Evolutionary conservation across 2,888 invertebrate genomes (phyloP).

Genomic region (Trachelus tabidus): DNA sequence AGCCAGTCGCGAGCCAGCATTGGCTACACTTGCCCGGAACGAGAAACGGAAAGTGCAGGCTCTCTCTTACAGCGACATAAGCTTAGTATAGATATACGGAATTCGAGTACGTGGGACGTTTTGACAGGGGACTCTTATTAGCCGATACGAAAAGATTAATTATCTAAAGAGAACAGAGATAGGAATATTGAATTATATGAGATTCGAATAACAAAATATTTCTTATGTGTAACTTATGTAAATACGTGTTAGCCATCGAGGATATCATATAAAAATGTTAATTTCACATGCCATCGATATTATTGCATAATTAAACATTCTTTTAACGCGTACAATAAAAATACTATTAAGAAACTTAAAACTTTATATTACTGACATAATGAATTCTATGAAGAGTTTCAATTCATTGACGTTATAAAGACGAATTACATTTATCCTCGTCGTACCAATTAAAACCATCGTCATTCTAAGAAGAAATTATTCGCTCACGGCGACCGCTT

Average conservation of each 20-base stretch:
- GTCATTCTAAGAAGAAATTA: background rate
- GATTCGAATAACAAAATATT: background rate
- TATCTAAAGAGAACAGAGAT: background rate
- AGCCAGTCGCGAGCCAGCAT: background rate
- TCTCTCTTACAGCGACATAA: background rate
- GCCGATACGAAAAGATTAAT: background rate
- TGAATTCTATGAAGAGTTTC: background rate
- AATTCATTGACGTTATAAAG: background rate
- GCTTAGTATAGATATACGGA: background rate
- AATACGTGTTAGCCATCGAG: background rate
- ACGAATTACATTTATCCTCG: too few relatives aligned
- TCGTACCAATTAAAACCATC: background rate
- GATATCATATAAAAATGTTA: background rate
- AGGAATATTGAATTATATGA: background rate
- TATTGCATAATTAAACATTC: background rate
- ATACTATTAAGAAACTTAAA: background rate
- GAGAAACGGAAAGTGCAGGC: background rate
- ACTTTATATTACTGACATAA: background rate
- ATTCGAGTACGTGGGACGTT: background rate
- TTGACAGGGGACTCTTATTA: background rate
- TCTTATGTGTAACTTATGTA: background rate
- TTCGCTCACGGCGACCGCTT: background rate
- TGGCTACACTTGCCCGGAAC: background rate
- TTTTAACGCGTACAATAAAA: background rate
- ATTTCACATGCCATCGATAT: background rate